A percentile compares a stretch with the other conserved stretches of the same genome.
Evolutionary conservation across 2,797 vertebrate genomes (phyloP).

Genomic region (Parambassis ranga): DNA sequence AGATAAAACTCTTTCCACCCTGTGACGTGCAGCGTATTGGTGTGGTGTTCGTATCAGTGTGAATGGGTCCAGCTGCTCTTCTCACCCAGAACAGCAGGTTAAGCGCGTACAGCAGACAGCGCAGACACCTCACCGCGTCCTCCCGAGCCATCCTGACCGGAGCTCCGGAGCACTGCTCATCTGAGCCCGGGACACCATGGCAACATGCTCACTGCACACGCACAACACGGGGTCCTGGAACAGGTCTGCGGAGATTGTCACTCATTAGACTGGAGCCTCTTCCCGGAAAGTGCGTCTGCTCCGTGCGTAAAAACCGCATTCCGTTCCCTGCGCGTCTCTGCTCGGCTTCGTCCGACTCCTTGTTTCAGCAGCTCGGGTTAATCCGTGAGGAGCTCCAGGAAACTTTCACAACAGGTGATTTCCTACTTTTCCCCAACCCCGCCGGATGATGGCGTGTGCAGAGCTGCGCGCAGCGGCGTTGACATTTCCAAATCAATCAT

Average conservation of each 20-base stretch:
- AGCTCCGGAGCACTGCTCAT: slow-evolving; percentile 79
- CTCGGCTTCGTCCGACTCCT: slow-evolving; percentile 22
- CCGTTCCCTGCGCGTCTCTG: slow-evolving; percentile 27
- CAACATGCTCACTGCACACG: slow-evolving; percentile 53
- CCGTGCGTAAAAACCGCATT: slow-evolving; percentile 41
- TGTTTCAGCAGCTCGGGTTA: slow-evolving; percentile 22
- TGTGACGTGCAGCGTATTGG: too few relatives aligned
- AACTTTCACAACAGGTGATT: slow-evolving; percentile 67
- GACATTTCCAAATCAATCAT: slow-evolving; percentile 55
- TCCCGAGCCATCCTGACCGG: slow-evolving; percentile 89
- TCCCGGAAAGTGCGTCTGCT: not conserved
- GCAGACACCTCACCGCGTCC: slow-evolving; percentile 95
- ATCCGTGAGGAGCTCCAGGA: slow-evolving; percentile 46
- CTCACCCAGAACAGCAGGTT: slow-evolving; percentile 98
- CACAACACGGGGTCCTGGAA: not conserved
- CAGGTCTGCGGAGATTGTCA: not conserved
- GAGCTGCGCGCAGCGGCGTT: too few relatives aligned
- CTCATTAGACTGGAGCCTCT: not conserved
- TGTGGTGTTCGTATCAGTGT: not conserved
- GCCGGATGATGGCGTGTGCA: slow-evolving; percentile 21
- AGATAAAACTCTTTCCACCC: too few relatives aligned
- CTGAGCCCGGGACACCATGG: slow-evolving; percentile 70
- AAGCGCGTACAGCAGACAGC: slow-evolving; percentile 92
- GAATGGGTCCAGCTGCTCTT: slow-evolving; percentile 31
- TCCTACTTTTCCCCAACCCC: slow-evolving; percentile 36